Conservation (phyloP, 2,113 vertebrate species). For the Noctilio leporinus region DNA sequence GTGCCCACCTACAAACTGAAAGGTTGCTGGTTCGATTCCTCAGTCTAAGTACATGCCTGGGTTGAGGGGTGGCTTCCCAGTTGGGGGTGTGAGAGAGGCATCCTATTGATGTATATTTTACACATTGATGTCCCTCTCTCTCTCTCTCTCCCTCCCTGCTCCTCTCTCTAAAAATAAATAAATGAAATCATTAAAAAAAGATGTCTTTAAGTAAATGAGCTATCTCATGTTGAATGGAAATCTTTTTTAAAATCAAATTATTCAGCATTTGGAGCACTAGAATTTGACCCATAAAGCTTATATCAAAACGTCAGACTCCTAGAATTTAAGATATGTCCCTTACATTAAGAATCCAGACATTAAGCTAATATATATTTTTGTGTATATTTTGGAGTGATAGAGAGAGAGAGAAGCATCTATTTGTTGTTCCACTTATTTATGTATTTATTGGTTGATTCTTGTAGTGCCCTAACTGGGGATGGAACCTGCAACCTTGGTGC, state of each 20-base stretch:
- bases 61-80: no score
- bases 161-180: no score
- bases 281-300: constrained; percentile 28
- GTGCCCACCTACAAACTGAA: no score
- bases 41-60: no score
- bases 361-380: background rate
- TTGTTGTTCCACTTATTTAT: background rate
- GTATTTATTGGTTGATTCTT: background rate
- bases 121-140: no score
- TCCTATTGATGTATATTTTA: no score
- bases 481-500: background rate
- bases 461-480: background rate
- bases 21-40: no score
- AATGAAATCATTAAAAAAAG: no score
- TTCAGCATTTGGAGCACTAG: background rate
- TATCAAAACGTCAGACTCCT: background rate
- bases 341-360: background rate
- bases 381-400: background rate
- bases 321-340: background rate
- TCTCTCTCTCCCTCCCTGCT: no score
- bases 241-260: background rate
- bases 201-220: constrained; percentile 44
- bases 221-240: background rate
- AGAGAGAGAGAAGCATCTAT: background rate
- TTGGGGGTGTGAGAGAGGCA: no score